phyloP scores from a whole-genome alignment of 2,888 invertebrate genomes.

The Hybos culiciformis region DNA sequence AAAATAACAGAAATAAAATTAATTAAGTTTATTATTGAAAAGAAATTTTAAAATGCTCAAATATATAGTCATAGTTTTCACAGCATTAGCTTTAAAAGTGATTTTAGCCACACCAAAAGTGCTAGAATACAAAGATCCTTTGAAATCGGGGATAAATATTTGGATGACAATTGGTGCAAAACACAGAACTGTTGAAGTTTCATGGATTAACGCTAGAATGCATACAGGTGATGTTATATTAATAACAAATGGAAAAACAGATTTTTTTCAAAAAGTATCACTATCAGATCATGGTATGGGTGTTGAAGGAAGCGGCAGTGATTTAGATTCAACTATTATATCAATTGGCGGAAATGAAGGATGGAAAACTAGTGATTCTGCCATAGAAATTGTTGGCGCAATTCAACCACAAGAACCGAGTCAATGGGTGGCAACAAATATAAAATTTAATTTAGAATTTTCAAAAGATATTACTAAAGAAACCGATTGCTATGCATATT shows the following conservation, averaged over 20 bases:
- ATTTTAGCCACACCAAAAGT: too few species aligned
- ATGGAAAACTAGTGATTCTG: conserved; percentile 28
- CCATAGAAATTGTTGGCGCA: conserved; percentile 23
- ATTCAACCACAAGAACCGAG: conserved; percentile 22
- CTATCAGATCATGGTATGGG: neutral
- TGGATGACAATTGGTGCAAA: conserved; percentile 32
- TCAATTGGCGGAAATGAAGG: conserved; percentile 3
- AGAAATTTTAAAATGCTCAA: too few species aligned
- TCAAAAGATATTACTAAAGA: conserved; percentile 24
- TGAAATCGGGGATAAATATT: too few species aligned
- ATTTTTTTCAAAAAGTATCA: neutral
- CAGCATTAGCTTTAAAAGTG: too few species aligned
- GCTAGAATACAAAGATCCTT: too few species aligned
- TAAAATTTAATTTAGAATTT: conserved; percentile 13
- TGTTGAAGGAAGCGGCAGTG: conserved; percentile 3
- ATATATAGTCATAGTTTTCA: too few species aligned
- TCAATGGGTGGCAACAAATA: conserved; percentile 22
- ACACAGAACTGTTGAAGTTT: conserved; percentile 29
- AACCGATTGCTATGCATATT: conserved; percentile 32
- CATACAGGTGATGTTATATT: conserved; percentile 25
- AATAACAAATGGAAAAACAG: conserved; percentile 21
- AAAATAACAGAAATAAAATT: too few species aligned
- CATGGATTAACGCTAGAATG: conserved; percentile 29
- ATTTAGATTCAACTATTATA: conserved; percentile 8
- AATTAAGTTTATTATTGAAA: too few species aligned